Base-by-base conservation (phyloP, 2,888 invertebrate species). In the Coleophora flavipennella region DNA sequence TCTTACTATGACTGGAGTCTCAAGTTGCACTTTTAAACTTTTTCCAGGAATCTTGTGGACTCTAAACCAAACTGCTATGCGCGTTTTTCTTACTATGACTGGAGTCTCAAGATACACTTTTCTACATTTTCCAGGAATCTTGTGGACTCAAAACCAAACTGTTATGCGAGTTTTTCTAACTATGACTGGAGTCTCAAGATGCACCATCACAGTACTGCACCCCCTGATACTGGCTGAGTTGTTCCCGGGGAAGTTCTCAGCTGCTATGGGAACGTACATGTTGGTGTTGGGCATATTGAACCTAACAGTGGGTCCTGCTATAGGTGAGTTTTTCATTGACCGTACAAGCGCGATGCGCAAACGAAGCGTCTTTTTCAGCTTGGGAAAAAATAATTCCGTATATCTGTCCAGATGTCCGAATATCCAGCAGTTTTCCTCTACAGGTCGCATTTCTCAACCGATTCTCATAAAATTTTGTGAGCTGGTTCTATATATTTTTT, bases 231-330 rank as follows among this genome's bases (percentile, higher is more conserved):
- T 90, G 4, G 84, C 88, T 0, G 90, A 90, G 42, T 70, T 85
- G 26, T 85, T 88, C 36, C 56, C 56, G 1, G 67, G 85, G 1
- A 76, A 86, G 54, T 90, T 89, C 51, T 77, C 88, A 1, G 79
- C 87, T 1, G 90, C 88, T 0, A 83, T 89, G 52, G 90, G 90
- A 0, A 68, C 89, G 14, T 80, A 70, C 36, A 85, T 89, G 67
- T 64, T 89, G 32, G 65, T 87, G 1, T 72, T 73, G 40, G 90
- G 90, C 1, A 32, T 85, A 0, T 63, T 80, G 1, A 81, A 80
- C 20, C 63, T 89, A 9, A 38, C 80, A 1, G 59, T 87, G 34
- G 88, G 88, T 28, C 87, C 88, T 14, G 59, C 87, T 42, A 75
- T 87, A 43, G 89, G 90, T 90, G 59, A 77, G 80, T 42, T 14